phyloP scores from a whole-genome alignment of 2,888 invertebrate species.

The Himalopsyche kuldschensis region DNA sequence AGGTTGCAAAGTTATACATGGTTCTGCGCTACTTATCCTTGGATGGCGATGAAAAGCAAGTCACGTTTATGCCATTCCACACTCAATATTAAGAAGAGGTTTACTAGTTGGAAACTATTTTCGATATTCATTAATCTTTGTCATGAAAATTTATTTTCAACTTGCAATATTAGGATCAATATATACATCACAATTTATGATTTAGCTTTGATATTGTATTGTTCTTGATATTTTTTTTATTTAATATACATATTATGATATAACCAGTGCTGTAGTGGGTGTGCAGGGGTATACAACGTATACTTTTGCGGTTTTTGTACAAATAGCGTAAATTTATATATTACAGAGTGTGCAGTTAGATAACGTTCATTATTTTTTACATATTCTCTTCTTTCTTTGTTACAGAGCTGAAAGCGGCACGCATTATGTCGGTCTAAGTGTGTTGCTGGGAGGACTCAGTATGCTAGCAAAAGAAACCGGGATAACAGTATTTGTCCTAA shows the following conservation, averaged over 20 bases:
- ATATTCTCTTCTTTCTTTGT: not conserved
- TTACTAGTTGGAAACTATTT: not conserved
- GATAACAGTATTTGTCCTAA: constrained; percentile 77
- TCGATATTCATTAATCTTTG: not conserved
- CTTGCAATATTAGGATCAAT: not conserved
- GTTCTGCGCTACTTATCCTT: not conserved
- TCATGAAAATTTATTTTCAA: not conserved
- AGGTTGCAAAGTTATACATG: not conserved
- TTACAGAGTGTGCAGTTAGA: no score
- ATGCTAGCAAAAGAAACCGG: constrained; percentile 90
- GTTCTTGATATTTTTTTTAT: no score
- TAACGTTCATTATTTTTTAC: not conserved
- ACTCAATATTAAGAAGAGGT: not conserved
- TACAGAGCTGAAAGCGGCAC: constrained; percentile 51
- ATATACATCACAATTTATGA: not conserved
- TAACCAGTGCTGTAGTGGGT: no score
- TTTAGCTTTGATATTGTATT: not conserved
- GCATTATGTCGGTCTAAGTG: constrained; percentile 66
- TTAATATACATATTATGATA: no score
- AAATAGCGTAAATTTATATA: no score
- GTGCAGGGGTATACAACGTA: no score
- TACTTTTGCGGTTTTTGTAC: no score
- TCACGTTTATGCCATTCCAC: not conserved
- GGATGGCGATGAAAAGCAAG: not conserved
- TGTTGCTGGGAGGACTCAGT: constrained; percentile 72